These are phyloP conservation scores for Eubucco bourcierii DNA, from an alignment of 2,113 vertebrate species.

Conservation along the genomic window DNA sequence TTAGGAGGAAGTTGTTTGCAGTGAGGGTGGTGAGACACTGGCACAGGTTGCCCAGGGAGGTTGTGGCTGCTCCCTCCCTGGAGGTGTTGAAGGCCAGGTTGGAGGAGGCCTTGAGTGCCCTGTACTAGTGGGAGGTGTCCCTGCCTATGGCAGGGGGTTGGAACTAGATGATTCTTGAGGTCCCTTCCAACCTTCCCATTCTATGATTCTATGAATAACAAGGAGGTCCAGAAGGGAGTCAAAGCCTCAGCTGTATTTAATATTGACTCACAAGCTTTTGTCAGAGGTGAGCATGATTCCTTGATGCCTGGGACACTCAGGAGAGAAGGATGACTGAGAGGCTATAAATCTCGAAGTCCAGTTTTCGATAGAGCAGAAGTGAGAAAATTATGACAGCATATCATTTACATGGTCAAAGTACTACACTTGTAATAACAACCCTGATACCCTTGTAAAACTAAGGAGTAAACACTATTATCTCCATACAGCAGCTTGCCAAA, in stretches of 20 bases:
- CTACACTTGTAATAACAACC: conserved; percentile 20
- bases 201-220: neutral
- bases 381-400: conserved; percentile 27
- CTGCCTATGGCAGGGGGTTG: no score
- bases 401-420: conserved; percentile 57
- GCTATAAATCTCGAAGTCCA: conserved; percentile 28
- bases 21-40: no score
- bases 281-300: neutral
- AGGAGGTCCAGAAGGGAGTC: neutral
- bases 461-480: conserved; percentile 45
- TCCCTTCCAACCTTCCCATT: no score
- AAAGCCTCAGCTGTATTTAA: neutral
- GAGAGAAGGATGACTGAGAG: neutral
- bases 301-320: neutral
- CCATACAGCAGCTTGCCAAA: conserved; percentile 11
- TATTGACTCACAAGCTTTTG: conserved; percentile 7
- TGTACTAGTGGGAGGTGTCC: no score
- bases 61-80: no score
- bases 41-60: no score
- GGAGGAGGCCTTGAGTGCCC: no score
- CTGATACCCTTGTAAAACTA: conserved; percentile 14
- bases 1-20: no score
- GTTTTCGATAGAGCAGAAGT: neutral
- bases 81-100: no score
- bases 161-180: no score